These are phyloP conservation scores for Porites lobata DNA, from an alignment of 92 coral and sea anemone genomes.

Conservation along the genomic window DNA sequence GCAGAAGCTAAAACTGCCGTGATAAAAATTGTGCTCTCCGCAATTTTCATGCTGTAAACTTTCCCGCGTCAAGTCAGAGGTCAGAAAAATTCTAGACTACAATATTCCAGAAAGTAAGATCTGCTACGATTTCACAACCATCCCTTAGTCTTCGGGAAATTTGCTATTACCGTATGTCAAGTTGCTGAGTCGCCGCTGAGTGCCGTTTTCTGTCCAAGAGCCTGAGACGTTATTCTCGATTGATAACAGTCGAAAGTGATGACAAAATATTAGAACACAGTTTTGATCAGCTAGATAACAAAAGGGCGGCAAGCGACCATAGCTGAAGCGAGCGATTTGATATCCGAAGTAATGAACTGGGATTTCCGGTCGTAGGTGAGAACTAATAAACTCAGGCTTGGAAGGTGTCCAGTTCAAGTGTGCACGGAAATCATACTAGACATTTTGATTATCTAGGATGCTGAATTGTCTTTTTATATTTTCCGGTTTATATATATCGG, in stretches of 20 bases:
- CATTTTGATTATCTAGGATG: too few species aligned
- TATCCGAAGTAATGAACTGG: slow-evolving; percentile 1
- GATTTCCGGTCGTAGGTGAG: slow-evolving; percentile 54
- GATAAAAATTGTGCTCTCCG: not conserved
- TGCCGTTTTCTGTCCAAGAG: not conserved
- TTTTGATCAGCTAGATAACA: not conserved
- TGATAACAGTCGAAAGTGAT: slow-evolving; percentile 9
- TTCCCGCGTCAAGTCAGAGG: not conserved
- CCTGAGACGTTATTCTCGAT: slow-evolving; percentile 25
- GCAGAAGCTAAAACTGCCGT: slow-evolving; percentile 1
- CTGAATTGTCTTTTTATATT: too few species aligned
- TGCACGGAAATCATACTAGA: slow-evolving; percentile 17
- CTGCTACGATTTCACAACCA: not conserved
- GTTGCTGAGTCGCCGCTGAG: not conserved
- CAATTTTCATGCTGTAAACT: slow-evolving; percentile 2
- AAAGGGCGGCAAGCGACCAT: slow-evolving; percentile 2
- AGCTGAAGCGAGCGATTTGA: not conserved
- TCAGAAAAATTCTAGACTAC: not conserved
- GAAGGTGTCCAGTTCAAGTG: slow-evolving; percentile 6
- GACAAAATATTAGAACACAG: slow-evolving; percentile 39
- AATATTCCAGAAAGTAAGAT: not conserved
- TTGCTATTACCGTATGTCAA: not conserved
- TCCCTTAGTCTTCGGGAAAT: too few species aligned
- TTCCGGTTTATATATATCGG: not conserved
- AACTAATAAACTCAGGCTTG: slow-evolving; percentile 13